Evolutionary conservation across 2,797 vertebrate genomes (phyloP), one percentile per base, ranked within the genome.

Genomic region (Danio jaintianensis): DNA sequence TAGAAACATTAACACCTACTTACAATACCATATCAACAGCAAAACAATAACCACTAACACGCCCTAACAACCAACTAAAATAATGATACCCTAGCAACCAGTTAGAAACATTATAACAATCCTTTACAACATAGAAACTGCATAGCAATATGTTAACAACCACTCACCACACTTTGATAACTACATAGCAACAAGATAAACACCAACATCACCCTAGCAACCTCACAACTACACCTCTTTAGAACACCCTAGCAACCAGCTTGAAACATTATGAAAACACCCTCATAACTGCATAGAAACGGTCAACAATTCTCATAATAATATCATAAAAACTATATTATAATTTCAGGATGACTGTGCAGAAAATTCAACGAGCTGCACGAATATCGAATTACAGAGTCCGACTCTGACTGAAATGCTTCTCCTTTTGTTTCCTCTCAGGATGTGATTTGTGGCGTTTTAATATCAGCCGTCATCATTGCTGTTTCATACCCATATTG

Each of bases 371-470:
- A 16, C n/a, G 5, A 36, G 47, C 47, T 53, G 29, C 47, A 38
- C 7, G 3, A 53, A 56, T 20, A 48, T 71, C 42, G 38, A 56
- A 43, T 71, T 52, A 63, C n/a, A 36, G 18, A 9, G 13, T 55
- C 40, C 43, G 63, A 53, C 55, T 5, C 40, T 48, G 43, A 68
- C 6, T 4, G 8, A 38, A 53, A 70, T 20, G 4, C 5, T 20
- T 61, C 36, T 43, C 7, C 18, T 9, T 7, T n/a, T 6, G 18
- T 58, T 3, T 0, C 63, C 76, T 88, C 82, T 2, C 91, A 99
- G 98, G 98, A 99, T 1, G 97, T 99, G 83, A 92, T 98, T 0
- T 94, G 94, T 0, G 98, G 98, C 0, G 86, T 88, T 1, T 58
- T 96, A 53, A 92, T 98, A 79, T 96, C 97, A 0, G 89, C 85